These are phyloP conservation scores for Pogonus chalceus DNA, from an alignment of 1,140 invertebrate species.

Conservation along the genomic window DNA sequence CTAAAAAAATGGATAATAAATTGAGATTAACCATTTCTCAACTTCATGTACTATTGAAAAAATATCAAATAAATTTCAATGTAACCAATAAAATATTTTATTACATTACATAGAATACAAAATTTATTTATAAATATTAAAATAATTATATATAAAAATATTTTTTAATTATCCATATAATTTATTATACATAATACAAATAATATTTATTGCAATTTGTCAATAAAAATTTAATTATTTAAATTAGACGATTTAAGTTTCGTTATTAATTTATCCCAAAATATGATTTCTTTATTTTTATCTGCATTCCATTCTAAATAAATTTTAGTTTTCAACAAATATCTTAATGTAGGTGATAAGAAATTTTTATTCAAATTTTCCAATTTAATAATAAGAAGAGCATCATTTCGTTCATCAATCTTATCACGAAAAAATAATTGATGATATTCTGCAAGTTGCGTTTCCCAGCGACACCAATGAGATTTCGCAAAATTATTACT, in stretches of 20 bases:
- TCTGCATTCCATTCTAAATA: slow-evolving; percentile 46
- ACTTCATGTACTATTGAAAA: too few relatives aligned
- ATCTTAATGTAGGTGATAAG: slow-evolving; percentile 45
- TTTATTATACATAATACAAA: too few relatives aligned
- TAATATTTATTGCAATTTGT: too few relatives aligned
- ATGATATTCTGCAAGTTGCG: slow-evolving; percentile 47
- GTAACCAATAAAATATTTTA: too few relatives aligned
- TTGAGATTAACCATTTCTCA: too few relatives aligned
- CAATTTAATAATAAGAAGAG: slow-evolving; percentile 47
- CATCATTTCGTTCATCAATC: slow-evolving; percentile 38
- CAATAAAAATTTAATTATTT: too few relatives aligned
- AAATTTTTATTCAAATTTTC: slow-evolving; percentile 40
- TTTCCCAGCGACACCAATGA: slow-evolving; percentile 57
- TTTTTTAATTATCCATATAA: too few relatives aligned
- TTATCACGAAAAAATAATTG: slow-evolving; percentile 35
- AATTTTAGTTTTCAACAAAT: slow-evolving; percentile 49
- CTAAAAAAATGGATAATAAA: too few relatives aligned
- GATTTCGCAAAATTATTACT: slow-evolving; percentile 53
- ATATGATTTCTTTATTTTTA: slow-evolving; percentile 36
- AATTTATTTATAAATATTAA: too few relatives aligned
- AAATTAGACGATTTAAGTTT: slow-evolving; percentile 23
- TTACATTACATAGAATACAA: too few relatives aligned
- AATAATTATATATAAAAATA: too few relatives aligned
- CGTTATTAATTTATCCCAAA: slow-evolving; percentile 40
- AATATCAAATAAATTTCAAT: too few relatives aligned